A percentile compares a stretch with the other conserved stretches of the same genome.
Conservation (phyloP, 2,888 invertebrate genomes). For the Hesperia comma region DNA sequence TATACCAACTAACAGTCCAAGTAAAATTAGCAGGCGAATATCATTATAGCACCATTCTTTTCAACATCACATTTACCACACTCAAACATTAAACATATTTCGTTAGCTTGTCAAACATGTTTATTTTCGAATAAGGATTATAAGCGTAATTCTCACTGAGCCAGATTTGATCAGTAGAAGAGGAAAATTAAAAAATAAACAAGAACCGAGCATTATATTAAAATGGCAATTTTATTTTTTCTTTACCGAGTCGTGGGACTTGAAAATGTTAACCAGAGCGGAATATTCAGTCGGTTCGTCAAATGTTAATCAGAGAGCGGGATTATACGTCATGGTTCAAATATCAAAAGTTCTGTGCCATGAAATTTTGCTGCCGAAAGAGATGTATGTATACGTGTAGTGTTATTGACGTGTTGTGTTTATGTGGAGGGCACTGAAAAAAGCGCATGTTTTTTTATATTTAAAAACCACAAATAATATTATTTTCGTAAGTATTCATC, state of each 20-base stretch:
- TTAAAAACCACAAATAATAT: background rate
- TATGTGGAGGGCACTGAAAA: constrained; percentile 10
- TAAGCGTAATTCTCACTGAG: constrained; percentile 30
- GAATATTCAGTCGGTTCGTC: constrained; percentile 72
- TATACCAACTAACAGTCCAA: too few relatives aligned
- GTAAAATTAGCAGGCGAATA: too few relatives aligned
- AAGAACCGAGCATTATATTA: constrained; percentile 47
- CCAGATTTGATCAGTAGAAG: constrained; percentile 45
- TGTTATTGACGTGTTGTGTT: constrained; percentile 29
- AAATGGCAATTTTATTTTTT: constrained; percentile 63
- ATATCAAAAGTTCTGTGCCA: constrained; percentile 72
- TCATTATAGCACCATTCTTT: too few relatives aligned
- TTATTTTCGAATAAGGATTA: constrained; percentile 29
- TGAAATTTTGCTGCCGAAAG: constrained; percentile 67
- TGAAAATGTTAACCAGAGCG: constrained; percentile 77
- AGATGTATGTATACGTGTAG: constrained; percentile 46
- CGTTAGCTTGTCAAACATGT: background rate
- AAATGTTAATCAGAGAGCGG: constrained; percentile 80
- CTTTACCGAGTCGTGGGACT: constrained; percentile 60
- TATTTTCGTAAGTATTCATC: too few relatives aligned
- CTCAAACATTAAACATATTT: background rate
- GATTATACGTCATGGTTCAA: constrained; percentile 78
- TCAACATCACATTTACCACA: too few relatives aligned
- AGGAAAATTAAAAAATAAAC: constrained; percentile 46
- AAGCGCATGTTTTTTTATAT: background rate